Evolutionary conservation across 2,888 invertebrate species (phyloP), one percentile per base, ranked within the genome.

Genomic region (Dasysyrphus tricinctus): DNA sequence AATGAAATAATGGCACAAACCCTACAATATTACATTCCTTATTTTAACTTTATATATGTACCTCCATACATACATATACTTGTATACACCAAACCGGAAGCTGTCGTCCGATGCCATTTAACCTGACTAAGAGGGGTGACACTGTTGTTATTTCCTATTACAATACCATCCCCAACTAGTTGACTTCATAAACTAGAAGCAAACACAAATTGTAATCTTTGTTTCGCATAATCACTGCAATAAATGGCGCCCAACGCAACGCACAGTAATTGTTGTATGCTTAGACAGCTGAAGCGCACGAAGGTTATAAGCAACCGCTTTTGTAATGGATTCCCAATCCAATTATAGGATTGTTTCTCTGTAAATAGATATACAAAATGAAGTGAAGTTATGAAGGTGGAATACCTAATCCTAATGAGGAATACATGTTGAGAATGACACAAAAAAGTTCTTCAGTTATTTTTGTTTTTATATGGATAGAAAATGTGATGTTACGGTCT

Each of bases 211-310:
- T 65, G 42, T 44, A 75, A 59, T 37, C 67, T 63, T 39, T 54
- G 54, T 75, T 69, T 65, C 49, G 47, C 37, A 72, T 80, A 84
- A 80, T 75, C 57, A 72, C 49, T 57, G 83, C 63, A 80, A 75
- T 65, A 72, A 82, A 63, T 79, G 80, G 75, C 70, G 80, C 70
- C 69, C 61, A 47, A 78, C 32, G 47, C 39, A 73, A 51, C 51
- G 67, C 59, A 69, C 67, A 74, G 61, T 47, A 56, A n/a, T 63
- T 5, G 16, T 19, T n/a, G 14, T 2, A 44, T 57, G 78, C 24
- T 67, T 65, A 67, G 67, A 57, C 56, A 72, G 34, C 59, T 77
- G 44, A 51, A 65, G 73, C 44, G 49, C 51, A 37, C 8, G 37
- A 59, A 42, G 11, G 49, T 57, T 47, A 57, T 29, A 56, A 63